These are phyloP conservation scores for Apamea sordens DNA, from an alignment of 2,888 invertebrate species.

Conservation along the genomic window DNA sequence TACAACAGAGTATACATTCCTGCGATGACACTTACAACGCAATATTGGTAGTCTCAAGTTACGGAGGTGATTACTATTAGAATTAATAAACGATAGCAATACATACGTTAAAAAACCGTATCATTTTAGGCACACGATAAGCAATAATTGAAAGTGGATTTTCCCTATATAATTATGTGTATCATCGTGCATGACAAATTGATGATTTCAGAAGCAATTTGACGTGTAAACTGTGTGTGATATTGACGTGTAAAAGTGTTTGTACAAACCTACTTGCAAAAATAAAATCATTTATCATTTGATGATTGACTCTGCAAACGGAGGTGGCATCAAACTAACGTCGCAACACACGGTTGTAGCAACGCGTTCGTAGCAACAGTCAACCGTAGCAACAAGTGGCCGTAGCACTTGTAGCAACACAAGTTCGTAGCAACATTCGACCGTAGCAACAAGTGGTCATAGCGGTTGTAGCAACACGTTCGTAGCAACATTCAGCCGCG, in stretches of 20 bases:
- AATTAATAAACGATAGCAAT: neutral
- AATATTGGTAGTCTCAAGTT: conserved; percentile 19
- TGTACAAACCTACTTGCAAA: no score
- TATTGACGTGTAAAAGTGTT: no score
- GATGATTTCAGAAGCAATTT: neutral
- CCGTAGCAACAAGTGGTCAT: neutral
- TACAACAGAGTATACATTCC: conserved; percentile 13
- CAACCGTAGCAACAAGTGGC: neutral
- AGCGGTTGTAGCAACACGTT: neutral
- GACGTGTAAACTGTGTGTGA: no score
- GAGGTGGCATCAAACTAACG: neutral
- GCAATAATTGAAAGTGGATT: neutral
- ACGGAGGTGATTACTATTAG: conserved; percentile 1
- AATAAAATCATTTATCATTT: no score
- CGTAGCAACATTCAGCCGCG: neutral
- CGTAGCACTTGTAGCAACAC: neutral
- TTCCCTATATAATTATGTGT: neutral
- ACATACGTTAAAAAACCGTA: neutral
- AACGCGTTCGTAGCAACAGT: neutral
- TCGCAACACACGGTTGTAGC: neutral
- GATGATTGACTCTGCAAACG: no score
- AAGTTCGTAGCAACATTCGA: neutral
- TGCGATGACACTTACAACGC: conserved; percentile 20
- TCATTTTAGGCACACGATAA: neutral
- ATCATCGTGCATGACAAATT: neutral